Percentiles rank a stretch among this genome's conserved stretches.
Evolutionary conservation across 2,888 invertebrate species (phyloP).

Genomic region (Lottia gigantea): DNA sequence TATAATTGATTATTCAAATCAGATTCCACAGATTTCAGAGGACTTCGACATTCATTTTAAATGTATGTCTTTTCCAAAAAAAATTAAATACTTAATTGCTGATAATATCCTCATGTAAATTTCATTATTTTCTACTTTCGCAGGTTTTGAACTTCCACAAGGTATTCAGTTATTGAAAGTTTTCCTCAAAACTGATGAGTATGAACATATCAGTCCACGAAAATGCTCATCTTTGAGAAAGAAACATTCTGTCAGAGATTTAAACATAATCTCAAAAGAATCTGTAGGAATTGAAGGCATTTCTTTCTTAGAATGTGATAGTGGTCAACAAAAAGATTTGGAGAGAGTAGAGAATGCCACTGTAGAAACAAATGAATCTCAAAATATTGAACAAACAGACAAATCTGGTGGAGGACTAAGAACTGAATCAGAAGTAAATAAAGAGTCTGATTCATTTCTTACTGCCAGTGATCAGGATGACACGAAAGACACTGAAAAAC

Average conservation of each 20-base stretch:
- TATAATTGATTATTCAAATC: too few species aligned
- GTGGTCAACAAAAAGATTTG: background rate
- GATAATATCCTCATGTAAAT: too few species aligned
- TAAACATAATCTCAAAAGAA: background rate
- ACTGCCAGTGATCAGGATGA: too few species aligned
- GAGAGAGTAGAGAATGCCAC: too few species aligned
- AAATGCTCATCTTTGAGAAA: background rate
- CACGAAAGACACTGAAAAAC: too few species aligned
- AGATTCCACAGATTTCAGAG: background rate
- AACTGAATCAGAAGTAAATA: too few species aligned
- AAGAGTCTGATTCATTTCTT: too few species aligned
- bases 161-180: constrained; percentile 85
- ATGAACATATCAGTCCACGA: constrained; percentile 12
- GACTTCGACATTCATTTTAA: background rate
- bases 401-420: too few species aligned
- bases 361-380: too few species aligned
- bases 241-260: background rate
- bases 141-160: constrained; percentile 80
- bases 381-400: too few species aligned
- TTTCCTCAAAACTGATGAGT: constrained; percentile 77
- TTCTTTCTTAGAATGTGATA: constrained; percentile 1
- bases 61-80: too few species aligned
- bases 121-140: constrained; percentile 23
- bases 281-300: background rate
- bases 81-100: too few species aligned